These are phyloP conservation scores for Polydrusus pterygomalis DNA, from an alignment of 2,888 invertebrate genomes.

Conservation along the genomic window DNA sequence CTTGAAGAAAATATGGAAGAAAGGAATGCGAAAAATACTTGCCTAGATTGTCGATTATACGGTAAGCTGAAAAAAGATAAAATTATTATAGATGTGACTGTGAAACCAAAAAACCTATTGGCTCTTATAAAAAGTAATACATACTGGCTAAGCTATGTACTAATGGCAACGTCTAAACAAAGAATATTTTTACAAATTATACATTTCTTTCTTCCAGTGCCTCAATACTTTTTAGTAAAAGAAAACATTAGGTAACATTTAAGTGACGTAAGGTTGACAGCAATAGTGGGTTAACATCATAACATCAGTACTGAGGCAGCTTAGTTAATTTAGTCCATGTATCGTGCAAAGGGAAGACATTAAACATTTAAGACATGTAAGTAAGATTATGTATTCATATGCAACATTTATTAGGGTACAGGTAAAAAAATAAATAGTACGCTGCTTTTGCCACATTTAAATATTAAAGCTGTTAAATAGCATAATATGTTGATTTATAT, in stretches of 20 bases:
- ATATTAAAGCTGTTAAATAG: conserved; percentile 1
- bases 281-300: conserved; percentile 30
- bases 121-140: conserved; percentile 18
- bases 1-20: conserved; percentile 54
- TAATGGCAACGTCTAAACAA: conserved; percentile 39
- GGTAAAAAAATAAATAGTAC: not conserved
- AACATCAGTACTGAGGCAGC: conserved; percentile 28
- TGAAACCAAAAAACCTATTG: conserved; percentile 31
- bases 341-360: conserved; percentile 39
- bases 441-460: conserved; percentile 3
- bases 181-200: conserved; percentile 51
- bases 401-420: conserved; percentile 23
- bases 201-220: conserved; percentile 59
- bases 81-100: conserved; percentile 42
- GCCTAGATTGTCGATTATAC: conserved; percentile 60
- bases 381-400: conserved; percentile 15
- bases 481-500: too few relatives aligned
- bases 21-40: conserved; percentile 60
- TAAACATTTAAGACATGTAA: conserved; percentile 31
- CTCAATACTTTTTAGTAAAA: conserved; percentile 34
- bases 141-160: conserved; percentile 39
- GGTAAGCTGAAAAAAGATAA: conserved; percentile 59
- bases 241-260: conserved; percentile 29
- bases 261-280: conserved; percentile 32
- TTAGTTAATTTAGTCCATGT: conserved; percentile 18